Evolutionary conservation across 2,113 vertebrate species (phyloP).

Genomic region (Plectropomus leopardus): DNA sequence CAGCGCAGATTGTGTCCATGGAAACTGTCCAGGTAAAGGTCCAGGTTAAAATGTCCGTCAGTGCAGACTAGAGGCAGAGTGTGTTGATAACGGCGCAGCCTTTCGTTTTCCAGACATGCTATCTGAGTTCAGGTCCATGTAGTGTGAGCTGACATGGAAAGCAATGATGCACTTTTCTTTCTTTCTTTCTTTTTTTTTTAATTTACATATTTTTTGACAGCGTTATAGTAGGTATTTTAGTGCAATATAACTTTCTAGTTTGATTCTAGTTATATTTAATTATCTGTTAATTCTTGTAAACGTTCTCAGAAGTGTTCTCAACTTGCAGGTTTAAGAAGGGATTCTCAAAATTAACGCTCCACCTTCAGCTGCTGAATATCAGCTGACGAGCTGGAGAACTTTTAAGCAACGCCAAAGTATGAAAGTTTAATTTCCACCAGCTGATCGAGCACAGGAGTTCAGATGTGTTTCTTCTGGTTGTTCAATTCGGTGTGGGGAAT

Average conservation of each 20-base stretch:
- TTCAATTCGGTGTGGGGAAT: background rate
- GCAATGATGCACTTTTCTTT: background rate
- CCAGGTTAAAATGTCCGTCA: background rate
- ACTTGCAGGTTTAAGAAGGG: slow-evolving; percentile 7
- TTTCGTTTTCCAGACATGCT: slow-evolving; percentile 1
- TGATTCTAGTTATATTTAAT: background rate
- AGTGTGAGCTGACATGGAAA: background rate
- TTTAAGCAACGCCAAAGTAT: slow-evolving; percentile 43
- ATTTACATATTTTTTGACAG: background rate
- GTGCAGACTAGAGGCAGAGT: slow-evolving; percentile 5
- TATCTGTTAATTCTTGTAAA: background rate
- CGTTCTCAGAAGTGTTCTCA: slow-evolving; percentile 16
- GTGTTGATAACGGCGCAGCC: background rate
- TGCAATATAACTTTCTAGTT: slow-evolving; percentile 21
- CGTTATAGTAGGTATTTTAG: slow-evolving; percentile 2
- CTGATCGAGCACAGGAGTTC: slow-evolving; percentile 12
- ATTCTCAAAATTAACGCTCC: background rate
- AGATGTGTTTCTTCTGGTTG: background rate
- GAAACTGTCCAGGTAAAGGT: background rate
- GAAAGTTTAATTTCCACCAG: background rate
- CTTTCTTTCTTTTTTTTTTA: background rate
- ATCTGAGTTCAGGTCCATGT: slow-evolving; percentile 10
- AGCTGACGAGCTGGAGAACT: background rate
- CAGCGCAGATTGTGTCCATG: background rate
- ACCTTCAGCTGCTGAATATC: background rate